Percentiles rank a stretch among this genome's conserved stretches.
These are phyloP conservation scores for Sciurus vulgaris DNA, from an alignment of 2,797 vertebrate species.

Conservation along the genomic window DNA sequence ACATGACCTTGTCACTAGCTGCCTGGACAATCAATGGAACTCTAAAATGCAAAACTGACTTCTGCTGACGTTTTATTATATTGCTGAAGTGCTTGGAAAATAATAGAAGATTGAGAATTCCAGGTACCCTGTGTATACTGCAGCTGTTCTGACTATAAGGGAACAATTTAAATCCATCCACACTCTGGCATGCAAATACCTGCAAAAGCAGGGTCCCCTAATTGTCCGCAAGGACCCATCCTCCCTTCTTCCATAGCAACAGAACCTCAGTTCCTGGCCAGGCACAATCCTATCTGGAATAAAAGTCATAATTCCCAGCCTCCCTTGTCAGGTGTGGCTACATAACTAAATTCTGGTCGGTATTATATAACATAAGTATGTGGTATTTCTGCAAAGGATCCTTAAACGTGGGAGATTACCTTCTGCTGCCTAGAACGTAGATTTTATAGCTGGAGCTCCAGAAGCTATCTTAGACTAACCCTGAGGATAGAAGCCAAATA, in stretches of 20 bases:
- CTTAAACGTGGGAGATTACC: neutral
- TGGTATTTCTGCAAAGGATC: neutral
- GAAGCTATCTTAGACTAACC: neutral
- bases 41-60: neutral
- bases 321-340: neutral
- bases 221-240: too few relatives aligned
- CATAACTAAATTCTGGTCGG: neutral
- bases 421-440: neutral
- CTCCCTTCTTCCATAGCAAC: neutral
- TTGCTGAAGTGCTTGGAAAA: neutral
- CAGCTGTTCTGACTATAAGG: neutral
- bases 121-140: neutral
- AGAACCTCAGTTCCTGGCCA: neutral
- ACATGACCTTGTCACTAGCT: neutral
- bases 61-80: neutral
- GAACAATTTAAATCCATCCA: neutral
- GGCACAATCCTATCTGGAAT: neutral
- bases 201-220: too few relatives aligned
- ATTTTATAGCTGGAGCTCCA: neutral
- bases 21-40: neutral
- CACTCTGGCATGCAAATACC: fast-evolving
- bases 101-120: neutral
- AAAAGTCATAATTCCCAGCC: neutral
- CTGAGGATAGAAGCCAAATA: neutral
- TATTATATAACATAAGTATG: neutral